phyloP scores from a whole-genome alignment of 2,113 vertebrate species.

The Neotoma lepida region DNA sequence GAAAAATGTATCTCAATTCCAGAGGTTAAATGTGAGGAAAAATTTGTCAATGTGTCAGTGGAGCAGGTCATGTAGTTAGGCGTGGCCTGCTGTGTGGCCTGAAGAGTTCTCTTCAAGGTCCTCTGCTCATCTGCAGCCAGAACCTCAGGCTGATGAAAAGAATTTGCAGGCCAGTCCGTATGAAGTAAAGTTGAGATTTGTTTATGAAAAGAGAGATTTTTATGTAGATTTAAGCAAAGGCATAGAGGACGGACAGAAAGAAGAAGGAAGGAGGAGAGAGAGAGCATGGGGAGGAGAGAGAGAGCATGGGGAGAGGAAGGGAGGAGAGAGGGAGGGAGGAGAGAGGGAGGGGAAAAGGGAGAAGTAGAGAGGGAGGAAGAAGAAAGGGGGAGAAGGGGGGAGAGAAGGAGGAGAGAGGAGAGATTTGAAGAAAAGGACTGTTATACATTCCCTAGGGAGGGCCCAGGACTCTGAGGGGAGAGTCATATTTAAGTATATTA shows the following conservation, averaged over 20 bases:
- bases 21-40: not conserved
- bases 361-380: too few relatives aligned
- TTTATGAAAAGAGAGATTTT: not conserved
- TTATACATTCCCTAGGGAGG: not conserved
- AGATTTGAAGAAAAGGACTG: not conserved
- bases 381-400: too few relatives aligned
- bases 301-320: too few relatives aligned
- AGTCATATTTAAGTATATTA: not conserved
- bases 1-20: not conserved
- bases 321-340: too few relatives aligned
- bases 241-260: not conserved
- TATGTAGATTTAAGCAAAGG: not conserved
- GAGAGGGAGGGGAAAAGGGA: not conserved
- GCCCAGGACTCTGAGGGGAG: not conserved
- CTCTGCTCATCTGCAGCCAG: not conserved
- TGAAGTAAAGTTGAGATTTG: not conserved
- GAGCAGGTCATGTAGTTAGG: not conserved
- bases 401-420: not conserved
- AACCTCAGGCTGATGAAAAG: too few relatives aligned
- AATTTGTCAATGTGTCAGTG: not conserved
- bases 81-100: accelerated
- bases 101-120: too few relatives aligned
- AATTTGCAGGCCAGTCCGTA: not conserved
- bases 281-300: too few relatives aligned
- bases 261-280: not conserved